Base-by-base conservation (phyloP, 2,113 vertebrate genomes). In the Microcebus lehilahytsara region DNA sequence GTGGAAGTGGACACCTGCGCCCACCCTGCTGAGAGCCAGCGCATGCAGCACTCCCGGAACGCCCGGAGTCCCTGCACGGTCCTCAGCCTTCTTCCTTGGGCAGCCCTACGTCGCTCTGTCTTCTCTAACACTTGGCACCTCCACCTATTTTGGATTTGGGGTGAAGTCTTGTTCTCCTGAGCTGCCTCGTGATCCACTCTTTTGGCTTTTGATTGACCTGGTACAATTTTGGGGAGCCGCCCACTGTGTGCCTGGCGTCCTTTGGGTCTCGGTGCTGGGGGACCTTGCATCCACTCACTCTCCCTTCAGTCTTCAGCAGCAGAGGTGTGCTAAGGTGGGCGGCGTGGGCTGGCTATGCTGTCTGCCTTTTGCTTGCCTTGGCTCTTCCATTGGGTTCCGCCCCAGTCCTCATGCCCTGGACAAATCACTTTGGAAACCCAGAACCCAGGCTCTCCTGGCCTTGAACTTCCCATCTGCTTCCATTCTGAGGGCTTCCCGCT, bases 131-230 rank as follows among this genome's bases (percentile, higher is more conserved):
- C 19, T 16, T 49, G 77, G 16, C 3, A n/a, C 20, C 9, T n/a
- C 84, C 8, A 40, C 20, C 14, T 80, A 14, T 51, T 78, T 92
- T 56, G 42, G 22, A 51, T 80, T 80, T 83, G 20, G 58, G n/a
- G 46, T 46, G 14, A 79, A 66, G 17, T n/a, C 72, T 79, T 66
- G 5, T 67, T 77, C 5, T 56, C 11, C 8, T 49, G 42, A 13
- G 78, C 93, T 72, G 56, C 27, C 69, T 64, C 42, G 49, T 58
- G 75, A 40, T 10, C 4, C 9, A 58, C 20, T 67, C 25, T 78
- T 83, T 85, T 80, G 32, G 42, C 22, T 83, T 89, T 95, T 49
- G 34, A 37, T n/a, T 53, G 60, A 75, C 19, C 42, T 75, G 66
- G 27, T 27, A 49, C 42, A 69, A 40, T 81, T 72, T 58, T 60